These are phyloP conservation scores for Drosophila jambulina DNA, from an alignment of 1,140 invertebrate species.

Conservation along the genomic window DNA sequence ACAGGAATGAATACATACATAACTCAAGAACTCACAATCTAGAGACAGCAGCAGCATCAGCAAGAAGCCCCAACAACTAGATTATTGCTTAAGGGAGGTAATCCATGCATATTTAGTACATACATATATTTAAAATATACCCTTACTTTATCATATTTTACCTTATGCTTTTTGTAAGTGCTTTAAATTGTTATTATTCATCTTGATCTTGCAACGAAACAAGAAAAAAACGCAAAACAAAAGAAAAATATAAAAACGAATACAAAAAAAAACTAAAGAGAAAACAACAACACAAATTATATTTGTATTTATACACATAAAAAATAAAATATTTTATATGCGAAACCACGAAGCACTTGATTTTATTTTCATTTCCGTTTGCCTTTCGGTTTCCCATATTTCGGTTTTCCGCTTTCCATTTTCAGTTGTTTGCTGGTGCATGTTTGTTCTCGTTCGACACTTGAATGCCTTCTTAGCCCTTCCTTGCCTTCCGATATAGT, in stretches of 20 bases:
- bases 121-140: constrained; percentile 49
- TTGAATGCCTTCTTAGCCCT: background rate
- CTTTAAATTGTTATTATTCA: constrained; percentile 81
- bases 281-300: constrained; percentile 66
- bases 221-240: constrained; percentile 40
- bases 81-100: constrained; percentile 11
- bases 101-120: constrained; percentile 32
- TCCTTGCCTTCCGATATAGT: constrained; percentile 5
- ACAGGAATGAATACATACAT: constrained; percentile 20
- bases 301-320: constrained; percentile 74
- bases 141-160: constrained; percentile 51
- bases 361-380: constrained; percentile 30
- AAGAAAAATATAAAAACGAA: constrained; percentile 24
- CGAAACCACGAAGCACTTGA: constrained; percentile 32
- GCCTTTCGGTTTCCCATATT: background rate
- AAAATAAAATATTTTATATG: constrained; percentile 75
- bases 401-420: background rate
- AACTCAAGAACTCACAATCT: constrained; percentile 17
- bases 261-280: constrained; percentile 23
- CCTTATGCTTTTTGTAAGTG: constrained; percentile 70
- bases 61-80: constrained; percentile 30
- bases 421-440: constrained; percentile 9
- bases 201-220: constrained; percentile 56
- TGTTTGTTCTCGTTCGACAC: constrained; percentile 7
- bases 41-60: constrained; percentile 12